phyloP scores from a whole-genome alignment of 1,140 invertebrate genomes.

The Zaprionus africanus region DNA sequence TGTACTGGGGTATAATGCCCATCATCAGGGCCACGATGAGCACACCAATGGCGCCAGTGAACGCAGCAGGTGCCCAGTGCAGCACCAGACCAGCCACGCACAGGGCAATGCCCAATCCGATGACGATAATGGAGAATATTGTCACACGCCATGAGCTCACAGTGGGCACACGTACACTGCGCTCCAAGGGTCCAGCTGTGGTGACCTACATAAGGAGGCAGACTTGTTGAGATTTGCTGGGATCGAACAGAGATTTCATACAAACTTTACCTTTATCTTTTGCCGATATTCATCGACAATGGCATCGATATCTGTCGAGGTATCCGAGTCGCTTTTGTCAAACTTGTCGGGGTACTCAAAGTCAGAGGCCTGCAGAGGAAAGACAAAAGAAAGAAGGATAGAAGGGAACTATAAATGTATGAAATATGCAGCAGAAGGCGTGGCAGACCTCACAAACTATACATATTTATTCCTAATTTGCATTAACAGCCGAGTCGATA shows the following conservation, averaged over 20 bases:
- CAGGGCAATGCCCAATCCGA: slow-evolving; percentile 66
- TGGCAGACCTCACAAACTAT: too few species aligned
- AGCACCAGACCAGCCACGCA: slow-evolving; percentile 63
- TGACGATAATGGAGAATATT: slow-evolving; percentile 72
- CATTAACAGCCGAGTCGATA: too few species aligned
- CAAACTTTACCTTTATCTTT: slow-evolving; percentile 69
- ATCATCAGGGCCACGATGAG: slow-evolving; percentile 75
- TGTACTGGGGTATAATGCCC: slow-evolving; percentile 79
- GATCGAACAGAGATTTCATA: not conserved
- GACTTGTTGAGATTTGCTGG: too few species aligned
- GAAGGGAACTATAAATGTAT: not conserved
- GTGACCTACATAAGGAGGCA: slow-evolving; percentile 59
- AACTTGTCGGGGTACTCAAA: slow-evolving; percentile 82
- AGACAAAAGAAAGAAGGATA: not conserved
- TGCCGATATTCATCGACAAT: slow-evolving; percentile 84
- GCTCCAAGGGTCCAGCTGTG: slow-evolving; percentile 78
- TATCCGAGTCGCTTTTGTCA: slow-evolving; percentile 81
- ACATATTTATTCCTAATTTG: too few species aligned
- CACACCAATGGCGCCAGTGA: slow-evolving; percentile 69
- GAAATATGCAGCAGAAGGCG: too few species aligned
- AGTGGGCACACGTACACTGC: slow-evolving; percentile 74
- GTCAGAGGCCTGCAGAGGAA: slow-evolving; percentile 65
- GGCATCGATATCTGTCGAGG: slow-evolving; percentile 83
- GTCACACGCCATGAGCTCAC: slow-evolving; percentile 76
- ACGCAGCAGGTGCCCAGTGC: slow-evolving; percentile 70